These are phyloP conservation scores for Diarsia rubi DNA, from an alignment of 2,888 invertebrate genomes.

Conservation along the genomic window DNA sequence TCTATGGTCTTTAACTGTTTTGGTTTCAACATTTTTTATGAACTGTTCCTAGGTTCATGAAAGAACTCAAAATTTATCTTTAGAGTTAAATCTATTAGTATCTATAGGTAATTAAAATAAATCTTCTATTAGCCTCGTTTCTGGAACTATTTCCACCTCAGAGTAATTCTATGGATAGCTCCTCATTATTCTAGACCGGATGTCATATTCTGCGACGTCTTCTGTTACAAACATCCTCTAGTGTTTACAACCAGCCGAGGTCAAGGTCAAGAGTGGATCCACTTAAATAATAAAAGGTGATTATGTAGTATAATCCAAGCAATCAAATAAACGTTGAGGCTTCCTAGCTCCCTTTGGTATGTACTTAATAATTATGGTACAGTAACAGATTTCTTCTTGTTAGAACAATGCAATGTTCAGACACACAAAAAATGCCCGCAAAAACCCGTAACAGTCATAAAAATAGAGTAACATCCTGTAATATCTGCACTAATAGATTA, in stretches of 20 bases:
- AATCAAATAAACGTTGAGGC: background rate
- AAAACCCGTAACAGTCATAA: constrained; percentile 47
- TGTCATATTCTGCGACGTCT: background rate
- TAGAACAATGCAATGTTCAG: constrained; percentile 48
- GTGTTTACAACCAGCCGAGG: background rate
- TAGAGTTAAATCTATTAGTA: background rate
- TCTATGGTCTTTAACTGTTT: background rate
- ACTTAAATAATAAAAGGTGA: background rate
- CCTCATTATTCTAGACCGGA: background rate
- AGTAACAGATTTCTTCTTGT: constrained; percentile 45
- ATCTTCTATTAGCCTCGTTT: background rate
- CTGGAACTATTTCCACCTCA: background rate
- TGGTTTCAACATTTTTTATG: background rate
- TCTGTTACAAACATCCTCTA: background rate
- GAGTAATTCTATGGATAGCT: background rate
- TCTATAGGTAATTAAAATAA: background rate
- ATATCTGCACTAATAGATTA: constrained; percentile 52
- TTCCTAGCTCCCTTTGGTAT: constrained; percentile 3
- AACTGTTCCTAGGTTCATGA: background rate
- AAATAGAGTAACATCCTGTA: constrained; percentile 58
- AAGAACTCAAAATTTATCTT: too few relatives aligned
- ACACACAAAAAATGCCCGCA: constrained; percentile 44
- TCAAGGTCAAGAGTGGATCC: background rate
- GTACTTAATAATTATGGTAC: constrained; percentile 16
- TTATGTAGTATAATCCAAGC: background rate